Evolutionary conservation across 2,113 vertebrate genomes (phyloP), one percentile per base, ranked within the genome.

Genomic region (Promerops cafer): DNA sequence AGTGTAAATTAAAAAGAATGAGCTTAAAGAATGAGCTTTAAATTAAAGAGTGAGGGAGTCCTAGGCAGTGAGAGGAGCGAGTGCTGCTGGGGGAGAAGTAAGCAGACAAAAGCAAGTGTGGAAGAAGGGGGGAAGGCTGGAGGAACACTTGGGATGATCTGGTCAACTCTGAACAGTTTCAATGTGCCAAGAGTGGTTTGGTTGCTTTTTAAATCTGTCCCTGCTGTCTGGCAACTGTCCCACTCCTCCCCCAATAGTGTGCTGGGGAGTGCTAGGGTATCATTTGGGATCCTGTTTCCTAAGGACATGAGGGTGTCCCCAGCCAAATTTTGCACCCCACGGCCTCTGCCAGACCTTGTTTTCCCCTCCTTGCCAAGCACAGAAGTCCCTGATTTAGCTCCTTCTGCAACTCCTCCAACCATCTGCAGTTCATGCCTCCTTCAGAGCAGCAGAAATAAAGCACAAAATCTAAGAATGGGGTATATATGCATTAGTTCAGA

Each of bases 351-450:
- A 97, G 92, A 77, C 75, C 66, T 88, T 0, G 0, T 35, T 33
- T 65, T 69, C 30, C 37, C 21, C 27, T 54, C 35, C 42, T 77
- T 80, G 65, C 57, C 61, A 61, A 85, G 70, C 49, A 53, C 44
- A 65, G 47, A 85, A 78, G 28, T 91, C 59, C 57, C 27, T 0
- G 0, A 50, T 95, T 91, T 94, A 91, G 78, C 56, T 89, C 30
- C 35, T 89, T 87, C 74, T 93, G 57, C 93, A 89, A 54, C 93
- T 96, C 81, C 91, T 92, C 74, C 93, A 87, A 13, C 81, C 91
- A 91, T 94, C 89, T 96, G 94, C 87, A 94, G 87, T 42, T 77
- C 70, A n/a, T 89, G 53, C 40, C 45, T 87, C 31, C 75, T 76
- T 87, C 87, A 64, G 74, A 87, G 44, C 35, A 87, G 57, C 6